A percentile compares a stretch with the other conserved stretches of the same genome.
phyloP scores from a whole-genome alignment of 1,140 invertebrate genomes.

The Polypedilum pembai region DNA sequence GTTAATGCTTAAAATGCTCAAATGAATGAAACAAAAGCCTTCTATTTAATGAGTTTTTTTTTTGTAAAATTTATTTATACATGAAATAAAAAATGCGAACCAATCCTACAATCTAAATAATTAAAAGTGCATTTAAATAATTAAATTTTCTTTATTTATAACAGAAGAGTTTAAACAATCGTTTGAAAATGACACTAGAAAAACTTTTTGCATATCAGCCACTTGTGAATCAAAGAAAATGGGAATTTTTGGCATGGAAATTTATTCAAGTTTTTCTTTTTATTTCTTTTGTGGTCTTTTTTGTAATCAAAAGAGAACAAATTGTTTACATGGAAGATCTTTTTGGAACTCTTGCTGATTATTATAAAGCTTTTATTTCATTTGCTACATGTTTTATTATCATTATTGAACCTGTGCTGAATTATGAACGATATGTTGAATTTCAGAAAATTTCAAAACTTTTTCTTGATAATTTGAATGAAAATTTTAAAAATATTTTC shows the following conservation, averaged over 20 bases:
- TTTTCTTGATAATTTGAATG: neutral
- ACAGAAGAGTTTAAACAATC: too few relatives aligned
- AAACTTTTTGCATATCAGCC: neutral
- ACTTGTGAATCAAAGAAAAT: neutral
- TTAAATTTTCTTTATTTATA: too few relatives aligned
- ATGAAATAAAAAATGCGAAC: neutral
- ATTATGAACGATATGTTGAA: neutral
- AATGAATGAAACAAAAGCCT: too few relatives aligned
- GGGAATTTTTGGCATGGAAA: neutral
- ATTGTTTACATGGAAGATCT: neutral
- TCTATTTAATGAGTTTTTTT: too few relatives aligned
- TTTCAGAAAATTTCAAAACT: neutral
- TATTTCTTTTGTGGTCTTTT: neutral
- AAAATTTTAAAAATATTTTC: neutral
- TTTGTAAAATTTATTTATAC: neutral
- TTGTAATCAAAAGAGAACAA: neutral
- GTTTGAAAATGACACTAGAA: neutral
- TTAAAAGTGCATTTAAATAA: too few relatives aligned
- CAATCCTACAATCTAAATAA: neutral
- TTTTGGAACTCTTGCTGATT: neutral
- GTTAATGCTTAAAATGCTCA: conserved; percentile 21
- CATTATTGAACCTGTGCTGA: neutral
- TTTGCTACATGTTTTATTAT: neutral
- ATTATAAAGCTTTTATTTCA: neutral
- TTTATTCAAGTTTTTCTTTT: neutral